Evolutionary conservation across 2,797 vertebrate genomes (phyloP).

Genomic region (Notolabrus celidotus): DNA sequence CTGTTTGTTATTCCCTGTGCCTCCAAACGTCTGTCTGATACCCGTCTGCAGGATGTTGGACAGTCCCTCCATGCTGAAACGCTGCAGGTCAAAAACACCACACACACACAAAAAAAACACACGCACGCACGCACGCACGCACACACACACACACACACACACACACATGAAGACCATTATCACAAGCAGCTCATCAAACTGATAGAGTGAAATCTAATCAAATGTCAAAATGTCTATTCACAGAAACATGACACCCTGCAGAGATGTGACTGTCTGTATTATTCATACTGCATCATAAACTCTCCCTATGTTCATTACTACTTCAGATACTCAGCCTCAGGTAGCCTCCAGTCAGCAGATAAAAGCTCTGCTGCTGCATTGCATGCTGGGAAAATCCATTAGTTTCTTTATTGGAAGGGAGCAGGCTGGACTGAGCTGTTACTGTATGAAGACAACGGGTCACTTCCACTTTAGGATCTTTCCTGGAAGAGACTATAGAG

Average conservation of each 20-base stretch:
- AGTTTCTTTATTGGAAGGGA: slow-evolving; percentile 40
- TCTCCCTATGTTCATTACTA: not conserved
- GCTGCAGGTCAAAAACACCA: slow-evolving; percentile 78
- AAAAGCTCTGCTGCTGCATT: slow-evolving; percentile 23
- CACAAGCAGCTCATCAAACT: not conserved
- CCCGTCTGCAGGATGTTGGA: slow-evolving; percentile 96
- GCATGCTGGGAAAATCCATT: slow-evolving; percentile 62
- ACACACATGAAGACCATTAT: not conserved
- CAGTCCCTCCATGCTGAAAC: slow-evolving; percentile 99
- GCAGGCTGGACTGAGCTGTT: slow-evolving; percentile 35
- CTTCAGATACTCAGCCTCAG: slow-evolving; percentile 28
- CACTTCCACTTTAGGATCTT: slow-evolving; percentile 62
- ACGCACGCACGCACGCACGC: slow-evolving; percentile 27
- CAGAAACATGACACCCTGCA: too few species aligned
- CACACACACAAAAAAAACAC: slow-evolving; percentile 19
- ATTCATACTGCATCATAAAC: slow-evolving; percentile 3
- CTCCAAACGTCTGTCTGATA: slow-evolving; percentile 97
- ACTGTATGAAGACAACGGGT: slow-evolving; percentile 47
- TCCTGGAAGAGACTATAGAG: slow-evolving; percentile 78
- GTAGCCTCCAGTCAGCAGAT: slow-evolving; percentile 10
- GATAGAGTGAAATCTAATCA: too few species aligned
- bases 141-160: slow-evolving; percentile 17
- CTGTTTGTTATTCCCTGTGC: slow-evolving; percentile 93
- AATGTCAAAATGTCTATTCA: too few species aligned
- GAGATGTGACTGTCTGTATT: too few species aligned